Evolutionary conservation across 2,113 vertebrate species (phyloP).

Genomic region (Nasalis larvatus): DNA sequence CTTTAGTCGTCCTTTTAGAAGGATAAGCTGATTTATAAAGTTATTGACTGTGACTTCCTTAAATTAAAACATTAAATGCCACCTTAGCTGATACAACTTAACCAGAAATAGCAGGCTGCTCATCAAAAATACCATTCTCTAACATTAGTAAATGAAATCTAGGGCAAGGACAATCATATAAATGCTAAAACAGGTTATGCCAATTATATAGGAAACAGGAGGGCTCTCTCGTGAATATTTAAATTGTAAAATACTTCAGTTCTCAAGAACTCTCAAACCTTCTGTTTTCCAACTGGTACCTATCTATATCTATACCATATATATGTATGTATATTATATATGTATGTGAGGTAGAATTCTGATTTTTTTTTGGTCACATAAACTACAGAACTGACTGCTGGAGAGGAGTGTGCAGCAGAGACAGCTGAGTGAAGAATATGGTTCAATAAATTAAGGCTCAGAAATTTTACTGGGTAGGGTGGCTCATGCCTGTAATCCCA

Average conservation of each 20-base stretch:
- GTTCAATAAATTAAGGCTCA: neutral
- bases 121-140: conserved; percentile 36
- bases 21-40: conserved; percentile 38
- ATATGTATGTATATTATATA: too few species aligned
- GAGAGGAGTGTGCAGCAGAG: neutral
- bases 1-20: neutral
- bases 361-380: neutral
- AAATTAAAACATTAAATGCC: conserved; percentile 51
- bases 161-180: conserved; percentile 52
- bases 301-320: too few species aligned
- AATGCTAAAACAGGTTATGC: neutral
- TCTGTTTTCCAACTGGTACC: neutral
- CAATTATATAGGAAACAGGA: conserved; percentile 41
- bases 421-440: neutral
- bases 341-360: neutral
- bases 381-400: neutral
- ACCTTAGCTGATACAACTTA: conserved; percentile 28
- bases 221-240: neutral
- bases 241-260: neutral
- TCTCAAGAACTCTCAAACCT: neutral
- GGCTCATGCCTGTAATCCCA: too few species aligned
- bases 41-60: conserved; percentile 23
- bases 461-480: neutral
- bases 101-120: conserved; percentile 36
- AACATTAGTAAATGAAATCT: conserved; percentile 62